These are phyloP conservation scores for Anthoptus insignis DNA, from an alignment of 2,888 invertebrate genomes.

Conservation along the genomic window DNA sequence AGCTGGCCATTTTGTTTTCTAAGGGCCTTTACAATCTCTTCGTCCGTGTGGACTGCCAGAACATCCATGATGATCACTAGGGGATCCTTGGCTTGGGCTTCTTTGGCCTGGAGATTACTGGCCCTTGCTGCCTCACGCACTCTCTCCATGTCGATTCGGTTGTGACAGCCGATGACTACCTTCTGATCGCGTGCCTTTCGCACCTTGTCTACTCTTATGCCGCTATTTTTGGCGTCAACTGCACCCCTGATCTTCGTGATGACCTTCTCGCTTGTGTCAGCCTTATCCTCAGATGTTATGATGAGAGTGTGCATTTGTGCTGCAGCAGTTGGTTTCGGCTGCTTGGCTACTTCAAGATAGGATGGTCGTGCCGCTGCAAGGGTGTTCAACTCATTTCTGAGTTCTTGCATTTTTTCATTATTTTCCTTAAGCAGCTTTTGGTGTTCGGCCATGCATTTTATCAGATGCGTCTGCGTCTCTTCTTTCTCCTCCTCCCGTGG, in stretches of 20 bases:
- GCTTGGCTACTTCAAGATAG: no score
- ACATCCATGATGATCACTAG: constrained; percentile 28
- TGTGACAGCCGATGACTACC: neutral
- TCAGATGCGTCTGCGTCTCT: no score
- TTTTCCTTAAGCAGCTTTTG: no score
- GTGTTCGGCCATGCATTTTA: no score
- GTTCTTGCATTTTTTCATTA: no score
- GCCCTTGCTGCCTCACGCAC: constrained; percentile 15
- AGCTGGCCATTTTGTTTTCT: constrained; percentile 28
- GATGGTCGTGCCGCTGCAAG: no score
- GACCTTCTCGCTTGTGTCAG: neutral
- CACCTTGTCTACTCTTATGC: neutral
- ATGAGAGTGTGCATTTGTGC: neutral
- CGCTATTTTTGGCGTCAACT: neutral
- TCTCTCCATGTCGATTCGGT: neutral
- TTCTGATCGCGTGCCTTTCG: constrained; percentile 40
- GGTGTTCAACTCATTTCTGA: no score
- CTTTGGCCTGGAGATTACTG: constrained; percentile 22
- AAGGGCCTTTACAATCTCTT: constrained; percentile 23
- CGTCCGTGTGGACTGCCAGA: constrained; percentile 5
- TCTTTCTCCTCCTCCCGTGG: no score
- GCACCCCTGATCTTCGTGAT: neutral
- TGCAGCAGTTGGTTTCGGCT: no score
- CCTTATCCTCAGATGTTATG: neutral
- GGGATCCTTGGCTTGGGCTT: constrained; percentile 33